phyloP scores from a whole-genome alignment of 2,888 invertebrate species.

The Hypomecis punctinalis region DNA sequence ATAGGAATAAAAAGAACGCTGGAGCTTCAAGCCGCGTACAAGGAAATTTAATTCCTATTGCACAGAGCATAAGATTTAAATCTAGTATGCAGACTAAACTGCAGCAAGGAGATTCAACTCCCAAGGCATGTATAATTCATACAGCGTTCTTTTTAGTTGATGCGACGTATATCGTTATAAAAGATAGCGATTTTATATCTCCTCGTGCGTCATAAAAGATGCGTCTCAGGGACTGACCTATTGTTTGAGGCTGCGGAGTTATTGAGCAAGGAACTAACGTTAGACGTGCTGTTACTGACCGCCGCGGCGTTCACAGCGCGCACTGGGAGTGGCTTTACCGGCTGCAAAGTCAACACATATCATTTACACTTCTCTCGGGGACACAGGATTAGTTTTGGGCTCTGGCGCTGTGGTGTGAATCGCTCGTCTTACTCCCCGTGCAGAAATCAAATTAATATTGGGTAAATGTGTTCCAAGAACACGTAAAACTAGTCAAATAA shows the following conservation, averaged over 20 bases:
- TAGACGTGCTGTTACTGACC: conserved; percentile 75
- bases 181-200: conserved; percentile 29
- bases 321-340: conserved; percentile 94
- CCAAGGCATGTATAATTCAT: no score
- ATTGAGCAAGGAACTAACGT: conserved; percentile 87
- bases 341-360: conserved; percentile 84
- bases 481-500: no score
- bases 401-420: conserved; percentile 29
- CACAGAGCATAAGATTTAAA: no score
- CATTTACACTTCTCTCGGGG: conserved; percentile 40
- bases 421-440: no score
- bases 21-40: no score
- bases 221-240: conserved; percentile 74
- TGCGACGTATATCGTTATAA: neutral
- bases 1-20: no score
- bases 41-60: no score
- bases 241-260: conserved; percentile 80
- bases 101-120: no score
- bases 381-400: conserved; percentile 43
- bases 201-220: conserved; percentile 48
- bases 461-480: no score
- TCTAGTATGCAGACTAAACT: no score
- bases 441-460: no score
- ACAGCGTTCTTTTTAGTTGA: no score
- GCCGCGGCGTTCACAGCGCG: conserved; percentile 85